Evolutionary conservation across 2,888 invertebrate species (phyloP).

Genomic region (Tromatobia lineatoria): DNA sequence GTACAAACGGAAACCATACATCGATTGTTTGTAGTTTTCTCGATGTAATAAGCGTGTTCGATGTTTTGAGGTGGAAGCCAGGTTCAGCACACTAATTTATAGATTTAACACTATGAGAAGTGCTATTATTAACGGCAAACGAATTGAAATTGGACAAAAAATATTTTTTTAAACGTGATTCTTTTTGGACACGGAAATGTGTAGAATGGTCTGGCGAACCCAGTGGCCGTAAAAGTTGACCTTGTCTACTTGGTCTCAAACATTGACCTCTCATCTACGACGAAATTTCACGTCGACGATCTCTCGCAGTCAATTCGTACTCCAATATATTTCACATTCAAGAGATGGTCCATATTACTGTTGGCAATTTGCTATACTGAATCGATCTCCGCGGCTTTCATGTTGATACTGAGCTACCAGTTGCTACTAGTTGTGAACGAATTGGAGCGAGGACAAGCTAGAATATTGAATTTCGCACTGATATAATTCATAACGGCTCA

Average conservation of each 20-base stretch:
- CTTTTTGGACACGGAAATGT: background rate
- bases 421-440: conserved; percentile 13
- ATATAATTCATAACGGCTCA: conserved; percentile 55
- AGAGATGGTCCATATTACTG: conserved; percentile 38
- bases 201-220: background rate
- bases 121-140: no score
- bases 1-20: no score
- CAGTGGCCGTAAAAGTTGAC: conserved; percentile 30
- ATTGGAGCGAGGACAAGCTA: conserved; percentile 64
- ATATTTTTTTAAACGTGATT: background rate
- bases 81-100: no score
- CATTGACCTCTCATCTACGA: conserved; percentile 56
- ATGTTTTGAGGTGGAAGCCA: no score
- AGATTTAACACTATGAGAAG: no score
- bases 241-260: conserved; percentile 39
- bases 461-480: conserved; percentile 62
- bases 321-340: conserved; percentile 34
- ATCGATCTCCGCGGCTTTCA: conserved; percentile 58
- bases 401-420: conserved; percentile 15
- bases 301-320: conserved; percentile 22
- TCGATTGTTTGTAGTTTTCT: no score
- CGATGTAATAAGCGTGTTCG: no score
- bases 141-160: background rate
- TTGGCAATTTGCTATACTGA: conserved; percentile 47
- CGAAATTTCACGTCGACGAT: conserved; percentile 55